Percentiles rank a stretch among this genome's conserved stretches.
phyloP scores from a whole-genome alignment of 1,140 invertebrate species.

The Heliconius congener region DNA sequence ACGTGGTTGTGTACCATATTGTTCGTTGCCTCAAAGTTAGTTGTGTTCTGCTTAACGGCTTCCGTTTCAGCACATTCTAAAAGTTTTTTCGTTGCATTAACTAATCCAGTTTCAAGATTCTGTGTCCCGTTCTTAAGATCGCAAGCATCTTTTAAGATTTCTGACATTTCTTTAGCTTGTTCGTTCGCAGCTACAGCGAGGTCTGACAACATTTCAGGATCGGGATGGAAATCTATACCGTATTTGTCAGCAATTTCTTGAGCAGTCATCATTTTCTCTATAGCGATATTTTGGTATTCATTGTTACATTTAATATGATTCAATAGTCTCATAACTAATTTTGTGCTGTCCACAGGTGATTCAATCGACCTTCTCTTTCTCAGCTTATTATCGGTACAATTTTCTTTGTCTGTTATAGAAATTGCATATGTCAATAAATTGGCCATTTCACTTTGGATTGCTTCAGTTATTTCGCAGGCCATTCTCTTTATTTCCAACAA shows the following conservation, averaged over 20 bases:
- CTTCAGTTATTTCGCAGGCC: slow-evolving; percentile 58
- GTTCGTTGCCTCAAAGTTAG: background rate
- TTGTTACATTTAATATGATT: slow-evolving; percentile 74
- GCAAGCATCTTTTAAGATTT: slow-evolving; percentile 59
- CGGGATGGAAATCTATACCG: slow-evolving; percentile 66
- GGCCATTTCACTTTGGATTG: slow-evolving; percentile 64
- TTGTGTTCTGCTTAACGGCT: background rate
- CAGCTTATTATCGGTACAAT: slow-evolving; percentile 36
- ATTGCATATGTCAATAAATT: slow-evolving; percentile 62
- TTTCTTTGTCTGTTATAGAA: slow-evolving; percentile 43
- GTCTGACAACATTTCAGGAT: slow-evolving; percentile 66
- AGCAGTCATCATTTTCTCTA: slow-evolving; percentile 77
- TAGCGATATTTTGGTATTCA: slow-evolving; percentile 73
- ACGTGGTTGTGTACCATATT: background rate
- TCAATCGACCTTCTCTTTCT: slow-evolving; percentile 62
- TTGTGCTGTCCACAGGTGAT: slow-evolving; percentile 64
- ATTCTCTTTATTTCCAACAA: slow-evolving; percentile 68
- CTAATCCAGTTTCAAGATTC: slow-evolving; percentile 36
- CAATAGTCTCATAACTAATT: slow-evolving; percentile 64
- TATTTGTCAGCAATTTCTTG: slow-evolving; percentile 77
- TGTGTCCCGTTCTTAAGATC: slow-evolving; percentile 50
- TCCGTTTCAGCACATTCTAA: background rate
- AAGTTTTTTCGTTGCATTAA: background rate
- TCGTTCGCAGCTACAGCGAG: slow-evolving; percentile 64
- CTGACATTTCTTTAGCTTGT: slow-evolving; percentile 63